Base-by-base conservation (phyloP, 1,140 invertebrate genomes). In the Macrobrachium nipponense region DNA sequence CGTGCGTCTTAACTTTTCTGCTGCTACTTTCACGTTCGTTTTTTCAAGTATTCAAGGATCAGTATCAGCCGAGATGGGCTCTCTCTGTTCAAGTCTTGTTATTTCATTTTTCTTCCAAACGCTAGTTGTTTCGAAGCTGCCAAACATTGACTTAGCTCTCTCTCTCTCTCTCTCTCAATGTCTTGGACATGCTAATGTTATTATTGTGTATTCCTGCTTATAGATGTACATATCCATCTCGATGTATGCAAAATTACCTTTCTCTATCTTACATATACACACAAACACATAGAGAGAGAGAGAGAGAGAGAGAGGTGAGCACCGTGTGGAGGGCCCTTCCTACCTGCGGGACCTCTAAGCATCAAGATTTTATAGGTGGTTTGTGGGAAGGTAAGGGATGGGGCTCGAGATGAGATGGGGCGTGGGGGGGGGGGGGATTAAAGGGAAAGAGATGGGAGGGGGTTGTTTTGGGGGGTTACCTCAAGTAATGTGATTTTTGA, bases 151-250 rank as follows among this genome's bases (percentile, higher is more conserved):
- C 27, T 36, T 36, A 36, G 4, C 1, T 82, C 80, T 82, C 80
- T 82, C 80, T 82, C 68, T 82, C 80, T 82, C 80, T 82, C 80
- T 75, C 80, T 82, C 68, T 82, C 80, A 51, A 10, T 61, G 14
- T 60, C 51, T 44, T n/a, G 15, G 27, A 12, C 14, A 43, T 66
- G 36, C 15, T 64, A 4, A 36, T 5, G 18, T 64, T 27, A 0
- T 59, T 27, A 27, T 0, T 18, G 12, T 80, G 0, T 0, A 20
- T 20, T 27, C 20, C 66, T 5, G 20, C 18, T 14, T 68, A 12
- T 20, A 11, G 12, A 11, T 68, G 0, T 20, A 20, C 12, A 20
- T 18, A 11, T 68, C 66, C 18, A 20, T 68, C n/a, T 68, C n/a
- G 12, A 51, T 51, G 51, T 12, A 70, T 70, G 27, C 27, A 36